Evolutionary conservation across 2,888 invertebrate species (phyloP).

Genomic region (Scaptomyza polygonia): DNA sequence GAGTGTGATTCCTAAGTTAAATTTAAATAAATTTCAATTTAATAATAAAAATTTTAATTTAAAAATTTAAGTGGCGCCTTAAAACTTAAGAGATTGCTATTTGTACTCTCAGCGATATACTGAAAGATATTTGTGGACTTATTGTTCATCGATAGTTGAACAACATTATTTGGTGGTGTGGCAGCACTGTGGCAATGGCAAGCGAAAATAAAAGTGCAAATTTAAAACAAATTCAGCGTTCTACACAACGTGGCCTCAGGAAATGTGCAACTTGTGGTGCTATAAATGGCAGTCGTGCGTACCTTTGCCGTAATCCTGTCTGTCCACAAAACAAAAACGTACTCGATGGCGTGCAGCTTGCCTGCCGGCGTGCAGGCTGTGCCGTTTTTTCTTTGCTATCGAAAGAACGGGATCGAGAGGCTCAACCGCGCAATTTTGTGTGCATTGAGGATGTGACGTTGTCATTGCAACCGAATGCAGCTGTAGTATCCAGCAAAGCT

Average conservation of each 20-base stretch:
- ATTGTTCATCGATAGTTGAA: neutral
- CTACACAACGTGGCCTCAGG: constrained; percentile 87
- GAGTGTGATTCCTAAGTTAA: neutral
- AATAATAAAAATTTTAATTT: neutral
- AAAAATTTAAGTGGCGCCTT: neutral
- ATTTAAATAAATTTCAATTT: neutral
- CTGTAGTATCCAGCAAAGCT: constrained; percentile 78
- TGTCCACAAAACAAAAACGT: constrained; percentile 76
- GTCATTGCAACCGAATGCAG: constrained; percentile 82
- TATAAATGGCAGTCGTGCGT: constrained; percentile 90
- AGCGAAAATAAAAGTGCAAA: constrained; percentile 20
- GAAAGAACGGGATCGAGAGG: constrained; percentile 86
- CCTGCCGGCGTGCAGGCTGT: constrained; percentile 86
- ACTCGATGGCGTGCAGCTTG: constrained; percentile 84
- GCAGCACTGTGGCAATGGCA: constrained; percentile 17
- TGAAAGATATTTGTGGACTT: neutral
- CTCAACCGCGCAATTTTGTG: constrained; percentile 90
- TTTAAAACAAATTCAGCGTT: constrained; percentile 35
- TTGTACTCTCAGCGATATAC: neutral
- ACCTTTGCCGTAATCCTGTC: constrained; percentile 72
- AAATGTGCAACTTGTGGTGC: constrained; percentile 91
- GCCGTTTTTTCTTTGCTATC: constrained; percentile 89
- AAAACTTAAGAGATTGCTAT: neutral
- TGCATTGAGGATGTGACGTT: constrained; percentile 85
- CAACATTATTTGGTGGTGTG: constrained; percentile 3